Base-by-base conservation (phyloP, 1,140 invertebrate species). In the Solenopsis invicta region DNA sequence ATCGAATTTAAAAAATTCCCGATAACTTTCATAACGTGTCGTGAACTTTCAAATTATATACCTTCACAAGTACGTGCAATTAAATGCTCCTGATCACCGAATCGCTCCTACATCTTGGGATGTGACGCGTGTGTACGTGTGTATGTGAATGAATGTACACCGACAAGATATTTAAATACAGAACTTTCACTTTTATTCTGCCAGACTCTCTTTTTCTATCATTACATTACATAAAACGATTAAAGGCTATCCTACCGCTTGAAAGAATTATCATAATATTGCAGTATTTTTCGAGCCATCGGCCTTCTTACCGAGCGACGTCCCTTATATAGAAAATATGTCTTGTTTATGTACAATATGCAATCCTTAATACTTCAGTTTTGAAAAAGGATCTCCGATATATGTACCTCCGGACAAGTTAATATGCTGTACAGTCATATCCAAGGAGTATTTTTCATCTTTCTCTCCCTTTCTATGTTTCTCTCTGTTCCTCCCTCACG, bases 221-320 rank as follows among this genome's bases (percentile, higher is more conserved):
- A 93, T 95, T 95, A 95, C 94, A 95, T 95, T 95, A 95, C 95
- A 95, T 95, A 95, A 95, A 95, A 95, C 94, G 94, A 95, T 95
- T 94, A 95, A 95, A 95, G 93, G 94, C 94, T 95, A 95, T 94
- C 93, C 94, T 95, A 95, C 92, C 93, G 92, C 94, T 95, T 94
- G 94, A 95, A 95, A 95, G 94, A 95, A 95, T 95, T 95, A 95
- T 95, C 93, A 93, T 95, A 95, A 95, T 95, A 95, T 95, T 95
- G 95, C 95, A 95, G 94, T 95, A 95, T 95, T 95, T 95, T 92
- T 94, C 93, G 93, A 94, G 93, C 90, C 93, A 93, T 94, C 94
- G 92, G 92, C 93, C 89, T 94, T 74, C 92, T 84, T 93, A 93
- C 91, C 92, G 93, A 94, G 92, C 93, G 93, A 95, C 93, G 93